These are phyloP conservation scores for Poecile atricapillus DNA, from an alignment of 2,113 vertebrate genomes.

Conservation along the genomic window DNA sequence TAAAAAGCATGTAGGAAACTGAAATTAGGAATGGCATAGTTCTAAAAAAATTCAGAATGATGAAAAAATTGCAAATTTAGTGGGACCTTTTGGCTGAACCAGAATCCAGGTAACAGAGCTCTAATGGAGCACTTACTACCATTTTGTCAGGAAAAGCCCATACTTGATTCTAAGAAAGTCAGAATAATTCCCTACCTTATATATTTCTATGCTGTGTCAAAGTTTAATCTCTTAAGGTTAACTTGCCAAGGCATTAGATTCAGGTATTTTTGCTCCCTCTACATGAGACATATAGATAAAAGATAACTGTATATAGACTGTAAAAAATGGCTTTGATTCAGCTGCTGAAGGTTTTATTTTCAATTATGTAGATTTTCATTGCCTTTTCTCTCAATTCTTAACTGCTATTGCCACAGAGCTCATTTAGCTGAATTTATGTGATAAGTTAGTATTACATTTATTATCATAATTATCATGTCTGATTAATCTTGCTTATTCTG, in stretches of 20 bases:
- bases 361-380: not conserved
- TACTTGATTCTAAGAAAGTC: not conserved
- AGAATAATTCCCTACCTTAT: not conserved
- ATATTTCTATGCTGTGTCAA: not conserved
- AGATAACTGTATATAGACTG: not conserved
- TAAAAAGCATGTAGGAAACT: not conserved
- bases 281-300: not conserved
- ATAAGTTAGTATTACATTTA: slow-evolving; percentile 40
- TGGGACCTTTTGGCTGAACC: not conserved
- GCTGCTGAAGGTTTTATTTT: slow-evolving; percentile 1
- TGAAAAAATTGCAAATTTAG: not conserved
- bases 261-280: not conserved
- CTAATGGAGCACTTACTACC: not conserved
- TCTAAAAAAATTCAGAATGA: not conserved
- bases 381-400: slow-evolving; percentile 4
- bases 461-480: slow-evolving; percentile 39
- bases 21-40: not conserved
- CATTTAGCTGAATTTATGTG: slow-evolving; percentile 42
- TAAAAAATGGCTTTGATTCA: slow-evolving; percentile 11
- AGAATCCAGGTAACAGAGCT: not conserved
- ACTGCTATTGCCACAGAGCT: not conserved
- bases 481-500: slow-evolving; percentile 52
- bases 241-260: not conserved
- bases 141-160: not conserved
- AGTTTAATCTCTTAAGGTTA: not conserved